These are phyloP conservation scores for Brachionus sp. DNA, from an alignment of 1,140 invertebrate genomes.

Conservation along the genomic window DNA sequence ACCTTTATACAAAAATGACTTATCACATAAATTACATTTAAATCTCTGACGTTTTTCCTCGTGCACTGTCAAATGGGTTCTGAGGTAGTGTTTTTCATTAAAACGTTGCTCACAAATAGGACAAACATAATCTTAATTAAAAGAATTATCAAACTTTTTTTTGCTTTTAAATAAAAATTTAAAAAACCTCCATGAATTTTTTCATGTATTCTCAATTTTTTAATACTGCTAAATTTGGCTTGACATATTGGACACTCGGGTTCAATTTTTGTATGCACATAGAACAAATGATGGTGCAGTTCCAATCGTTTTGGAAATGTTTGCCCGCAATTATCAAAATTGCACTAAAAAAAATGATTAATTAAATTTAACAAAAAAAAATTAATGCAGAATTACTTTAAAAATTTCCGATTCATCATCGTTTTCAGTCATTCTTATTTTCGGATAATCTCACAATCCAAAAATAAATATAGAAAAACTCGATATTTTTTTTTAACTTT, in stretches of 20 bases:
- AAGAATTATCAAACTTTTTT: not conserved
- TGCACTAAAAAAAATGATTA: not conserved
- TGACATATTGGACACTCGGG: conserved; percentile 6
- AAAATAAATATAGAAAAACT: not conserved
- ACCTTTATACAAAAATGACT: conserved; percentile 29
- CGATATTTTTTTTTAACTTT: not conserved
- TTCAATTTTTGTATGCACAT: conserved; percentile 16
- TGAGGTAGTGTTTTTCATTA: conserved; percentile 33
- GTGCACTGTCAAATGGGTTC: not conserved
- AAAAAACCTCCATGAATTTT: conserved; percentile 8
- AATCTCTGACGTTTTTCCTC: not conserved
- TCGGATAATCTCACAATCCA: not conserved
- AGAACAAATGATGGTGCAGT: conserved; percentile 15
- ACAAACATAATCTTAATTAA: conserved; percentile 17
- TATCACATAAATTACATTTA: conserved; percentile 15
- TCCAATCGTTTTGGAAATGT: not conserved
- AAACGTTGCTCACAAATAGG: not conserved
- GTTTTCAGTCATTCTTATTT: conserved; percentile 7
- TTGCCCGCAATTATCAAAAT: not conserved
- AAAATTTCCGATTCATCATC: not conserved
- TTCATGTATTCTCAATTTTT: conserved; percentile 10
- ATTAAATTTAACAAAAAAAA: not conserved
- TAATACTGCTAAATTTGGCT: not conserved
- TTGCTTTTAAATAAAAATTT: not conserved
- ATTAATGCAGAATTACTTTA: not conserved